Conservation (phyloP, 2,888 invertebrate species). For the Philhelius pedissequus region DNA sequence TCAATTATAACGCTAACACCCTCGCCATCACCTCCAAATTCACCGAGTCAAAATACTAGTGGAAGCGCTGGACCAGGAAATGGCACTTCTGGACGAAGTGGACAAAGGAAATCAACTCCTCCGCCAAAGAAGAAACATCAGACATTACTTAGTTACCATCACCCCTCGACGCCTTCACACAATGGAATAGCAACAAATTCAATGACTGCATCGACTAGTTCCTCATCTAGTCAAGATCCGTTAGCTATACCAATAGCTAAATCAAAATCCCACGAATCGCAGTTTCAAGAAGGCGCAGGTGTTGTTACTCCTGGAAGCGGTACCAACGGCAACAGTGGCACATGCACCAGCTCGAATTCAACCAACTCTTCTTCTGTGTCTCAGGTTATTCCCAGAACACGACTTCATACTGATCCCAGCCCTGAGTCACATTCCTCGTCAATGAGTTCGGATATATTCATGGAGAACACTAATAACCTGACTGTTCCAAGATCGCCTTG, state of each 20-base stretch:
- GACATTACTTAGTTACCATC: slow-evolving; percentile 79
- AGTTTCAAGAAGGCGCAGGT: slow-evolving; percentile 82
- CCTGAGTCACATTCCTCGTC: slow-evolving; percentile 77
- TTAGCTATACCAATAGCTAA: slow-evolving; percentile 83
- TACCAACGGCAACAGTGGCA: slow-evolving; percentile 38
- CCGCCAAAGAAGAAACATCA: slow-evolving; percentile 88
- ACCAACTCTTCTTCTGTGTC: slow-evolving; percentile 57
- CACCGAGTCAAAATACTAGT: slow-evolving; percentile 72
- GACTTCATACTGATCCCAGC: slow-evolving; percentile 78
- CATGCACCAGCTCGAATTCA: slow-evolving; percentile 63
- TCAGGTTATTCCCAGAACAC: slow-evolving; percentile 72
- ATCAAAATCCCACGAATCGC: slow-evolving; percentile 95
- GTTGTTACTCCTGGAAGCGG: slow-evolving; percentile 78
- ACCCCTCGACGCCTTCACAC: slow-evolving; percentile 74
- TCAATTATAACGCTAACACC: slow-evolving; percentile 75
- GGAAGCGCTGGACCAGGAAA: slow-evolving; percentile 70
- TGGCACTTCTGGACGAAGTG: slow-evolving; percentile 75
- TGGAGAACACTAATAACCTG: slow-evolving; percentile 75
- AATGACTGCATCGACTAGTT: slow-evolving; percentile 53
- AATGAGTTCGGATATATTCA: slow-evolving; percentile 74
- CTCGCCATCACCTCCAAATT: slow-evolving; percentile 79
- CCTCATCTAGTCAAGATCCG: slow-evolving; percentile 76
- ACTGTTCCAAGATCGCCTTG: slow-evolving; percentile 84
- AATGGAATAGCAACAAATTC: slow-evolving; percentile 54
- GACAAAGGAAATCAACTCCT: slow-evolving; percentile 81